Percentiles rank a stretch among this genome's conserved stretches.
phyloP scores from a whole-genome alignment of 2,888 invertebrate genomes.

The Prosapia bicincta region DNA sequence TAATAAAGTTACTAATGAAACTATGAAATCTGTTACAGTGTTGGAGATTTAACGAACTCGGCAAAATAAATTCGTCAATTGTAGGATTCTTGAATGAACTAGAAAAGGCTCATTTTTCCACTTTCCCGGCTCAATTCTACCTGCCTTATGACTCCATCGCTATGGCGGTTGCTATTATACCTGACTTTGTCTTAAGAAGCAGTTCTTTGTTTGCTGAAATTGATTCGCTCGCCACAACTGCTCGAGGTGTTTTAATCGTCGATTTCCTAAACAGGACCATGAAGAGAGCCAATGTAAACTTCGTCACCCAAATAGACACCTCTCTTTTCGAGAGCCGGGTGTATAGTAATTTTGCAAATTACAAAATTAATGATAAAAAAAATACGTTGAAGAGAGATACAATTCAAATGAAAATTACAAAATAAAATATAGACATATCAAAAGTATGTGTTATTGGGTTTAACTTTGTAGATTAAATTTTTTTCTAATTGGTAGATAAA shows the following conservation, averaged over 20 bases:
- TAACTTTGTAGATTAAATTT: too few species aligned
- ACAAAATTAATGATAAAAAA: too few species aligned
- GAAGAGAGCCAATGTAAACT: neutral
- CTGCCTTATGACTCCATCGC: conserved; percentile 9
- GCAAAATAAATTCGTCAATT: conserved; percentile 44
- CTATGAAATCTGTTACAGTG: conserved; percentile 48
- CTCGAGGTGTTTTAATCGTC: conserved; percentile 18
- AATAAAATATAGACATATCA: too few species aligned
- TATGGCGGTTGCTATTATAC: neutral
- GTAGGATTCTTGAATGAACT: conserved; percentile 52
- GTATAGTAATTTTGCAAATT: neutral
- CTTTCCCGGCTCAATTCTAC: neutral
- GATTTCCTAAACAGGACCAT: conserved; percentile 11
- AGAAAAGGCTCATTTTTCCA: conserved; percentile 42
- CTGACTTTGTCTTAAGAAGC: neutral
- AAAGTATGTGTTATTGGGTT: too few species aligned
- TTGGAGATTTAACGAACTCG: conserved; percentile 52
- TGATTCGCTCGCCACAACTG: conserved; percentile 8
- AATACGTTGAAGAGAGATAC: too few species aligned
- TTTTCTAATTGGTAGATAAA: too few species aligned
- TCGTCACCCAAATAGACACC: conserved; percentile 3
- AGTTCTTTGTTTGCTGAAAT: conserved; percentile 8
- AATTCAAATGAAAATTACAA: too few species aligned
- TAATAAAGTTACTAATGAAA: too few species aligned
- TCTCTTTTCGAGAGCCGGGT: neutral